A percentile compares a stretch with the other conserved stretches of the same genome.
Evolutionary conservation across 2,113 vertebrate genomes (phyloP).

Genomic region (Etia nguti): DNA sequence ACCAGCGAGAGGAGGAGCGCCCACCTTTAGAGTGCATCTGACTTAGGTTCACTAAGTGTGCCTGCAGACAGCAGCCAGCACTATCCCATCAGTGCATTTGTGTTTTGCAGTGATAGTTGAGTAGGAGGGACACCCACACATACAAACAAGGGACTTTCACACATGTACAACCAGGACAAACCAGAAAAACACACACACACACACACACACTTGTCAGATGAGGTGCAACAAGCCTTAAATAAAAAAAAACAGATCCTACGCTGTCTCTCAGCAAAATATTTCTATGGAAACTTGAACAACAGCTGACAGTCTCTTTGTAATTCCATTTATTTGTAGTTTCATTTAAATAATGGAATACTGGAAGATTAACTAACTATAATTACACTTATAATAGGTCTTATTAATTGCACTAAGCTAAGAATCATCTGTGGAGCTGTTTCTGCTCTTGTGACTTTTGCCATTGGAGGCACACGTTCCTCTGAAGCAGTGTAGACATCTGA

Average conservation of each 20-base stretch:
- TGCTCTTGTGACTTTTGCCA: not conserved
- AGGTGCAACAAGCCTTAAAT: not conserved
- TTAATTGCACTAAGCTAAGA: not conserved
- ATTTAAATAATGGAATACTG: not conserved
- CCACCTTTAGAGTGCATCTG: not conserved
- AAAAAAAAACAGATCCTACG: not conserved
- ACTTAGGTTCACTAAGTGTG: conserved; percentile 1
- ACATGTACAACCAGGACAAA: not conserved
- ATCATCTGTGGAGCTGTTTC: not conserved
- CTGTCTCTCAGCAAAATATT: not conserved
- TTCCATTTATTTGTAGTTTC: not conserved
- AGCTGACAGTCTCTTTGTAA: not conserved
- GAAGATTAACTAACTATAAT: not conserved
- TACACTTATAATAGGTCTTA: not conserved
- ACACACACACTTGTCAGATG: not conserved
- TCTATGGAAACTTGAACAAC: not conserved
- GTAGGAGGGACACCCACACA: not conserved
- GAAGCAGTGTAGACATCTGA: not conserved
- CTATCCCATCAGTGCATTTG: not conserved
- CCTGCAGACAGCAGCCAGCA: not conserved
- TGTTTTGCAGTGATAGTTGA: not conserved
- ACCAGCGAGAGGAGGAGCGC: not conserved
- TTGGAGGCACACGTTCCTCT: not conserved
- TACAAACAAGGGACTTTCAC: not conserved
- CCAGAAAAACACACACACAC: not conserved